Evolutionary conservation across 2,113 vertebrate species (phyloP), one percentile per base, ranked within the genome.

Genomic region (Phainopepla nitens): DNA sequence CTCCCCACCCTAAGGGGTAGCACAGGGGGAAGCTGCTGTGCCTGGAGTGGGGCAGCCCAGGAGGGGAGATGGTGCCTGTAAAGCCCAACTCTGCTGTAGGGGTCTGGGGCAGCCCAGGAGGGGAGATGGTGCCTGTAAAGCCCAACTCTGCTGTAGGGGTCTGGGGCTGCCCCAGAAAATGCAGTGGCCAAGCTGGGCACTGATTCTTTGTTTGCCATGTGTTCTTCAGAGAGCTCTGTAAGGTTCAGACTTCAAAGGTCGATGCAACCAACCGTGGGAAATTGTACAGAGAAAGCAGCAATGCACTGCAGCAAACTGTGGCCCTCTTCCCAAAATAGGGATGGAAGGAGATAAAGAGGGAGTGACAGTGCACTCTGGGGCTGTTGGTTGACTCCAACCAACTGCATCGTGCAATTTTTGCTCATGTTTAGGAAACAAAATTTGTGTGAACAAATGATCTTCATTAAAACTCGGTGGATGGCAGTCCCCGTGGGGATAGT

Each of bases 351-450:
- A 4, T 0, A 6, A 22, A 7, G 35, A 31, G 12, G 29, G 51
- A 45, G 2, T 80, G 31, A 5, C 2, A 5, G 23, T 7, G 24
- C 3, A 1, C 12, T 42, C 20, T 3, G 3, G 36, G 79, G 42
- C 53, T 66, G 11, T 33, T 53, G 73, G 45, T 11, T 58, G 21
- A 13, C 31, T 66, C 57, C 68, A 62, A 2, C 24, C 39, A 39
- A 7, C 8, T 27, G 14, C 23, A 7, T 45, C 0, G 0, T 20
- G 2, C 18, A 11, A 0, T 6, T 21, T 70, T 65, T 58, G 35
- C 13, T 53, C 2, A 7, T 7, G 11, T 69, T 45, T 23, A 89
- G 19, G 36, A 44, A 78, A 16, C 17, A 17, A 56, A 50, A 44
- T 68, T 20, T 79, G 4, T 0, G 5, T 60, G 56, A 33, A 19